Percentiles rank a stretch among this genome's conserved stretches.
Conservation (phyloP, 2,888 invertebrate species). For the Mamestra brassicae region DNA sequence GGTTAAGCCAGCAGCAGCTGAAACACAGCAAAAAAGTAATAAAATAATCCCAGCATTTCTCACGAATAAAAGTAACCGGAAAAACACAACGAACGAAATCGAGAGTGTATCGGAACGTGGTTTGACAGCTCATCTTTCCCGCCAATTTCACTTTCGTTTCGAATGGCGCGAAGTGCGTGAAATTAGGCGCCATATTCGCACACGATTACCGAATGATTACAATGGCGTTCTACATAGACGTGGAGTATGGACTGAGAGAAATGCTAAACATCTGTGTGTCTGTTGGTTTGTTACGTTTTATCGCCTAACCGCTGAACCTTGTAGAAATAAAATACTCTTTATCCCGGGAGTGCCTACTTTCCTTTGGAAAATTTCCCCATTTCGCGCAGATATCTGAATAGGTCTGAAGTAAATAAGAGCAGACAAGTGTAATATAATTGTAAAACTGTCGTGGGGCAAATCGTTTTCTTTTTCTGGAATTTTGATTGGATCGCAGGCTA, state of each 20-base stretch:
- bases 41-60: neutral
- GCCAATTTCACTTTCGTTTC: conserved; percentile 80
- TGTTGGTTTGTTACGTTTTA: too few species aligned
- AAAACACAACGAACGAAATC: conserved; percentile 64
- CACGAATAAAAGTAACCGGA: conserved; percentile 23
- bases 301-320: too few species aligned
- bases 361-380: too few species aligned
- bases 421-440: too few species aligned
- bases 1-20: neutral
- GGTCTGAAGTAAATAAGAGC: too few species aligned
- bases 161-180: conserved; percentile 69
- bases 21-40: too few species aligned
- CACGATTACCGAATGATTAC: conserved; percentile 54
- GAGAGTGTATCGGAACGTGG: conserved; percentile 75
- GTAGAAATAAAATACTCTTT: too few species aligned
- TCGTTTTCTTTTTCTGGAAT: too few species aligned
- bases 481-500: too few species aligned
- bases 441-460: too few species aligned
- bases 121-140: conserved; percentile 77
- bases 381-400: too few species aligned
- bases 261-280: neutral
- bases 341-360: too few species aligned
- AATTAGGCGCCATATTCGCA: conserved; percentile 68
- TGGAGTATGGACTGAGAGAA: conserved; percentile 1
- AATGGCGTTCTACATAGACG: conserved; percentile 22